Base-by-base conservation (phyloP, 2,888 invertebrate species). In the Hydriomena furcata region DNA sequence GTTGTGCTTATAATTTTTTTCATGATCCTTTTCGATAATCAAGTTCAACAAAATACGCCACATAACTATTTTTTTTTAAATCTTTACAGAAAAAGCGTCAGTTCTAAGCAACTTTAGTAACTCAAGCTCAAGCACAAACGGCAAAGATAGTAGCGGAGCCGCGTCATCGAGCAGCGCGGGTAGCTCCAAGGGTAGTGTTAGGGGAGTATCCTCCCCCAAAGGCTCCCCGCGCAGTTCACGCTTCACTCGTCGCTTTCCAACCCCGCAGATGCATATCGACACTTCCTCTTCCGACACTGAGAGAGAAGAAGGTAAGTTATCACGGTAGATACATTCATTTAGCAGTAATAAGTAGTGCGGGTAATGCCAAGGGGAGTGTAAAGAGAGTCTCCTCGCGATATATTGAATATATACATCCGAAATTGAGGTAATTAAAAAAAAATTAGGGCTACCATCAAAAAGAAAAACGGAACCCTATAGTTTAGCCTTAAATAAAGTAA, bases 221-320 rank as follows among this genome's bases (percentile, higher is more conserved):
- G 60, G 85, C 67, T 58, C 67, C 11, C 66, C 57, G 41, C 71
- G 75, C 80, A 60, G 82, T 79, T 62, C 77, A 77, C 88, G 82
- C 46, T 80, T 86, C 50, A 78, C 83, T 12, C 64, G 48, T 52
- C 54, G 28, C 43, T 27, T 41, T 23, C 32, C 52, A 3, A 56
- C 37, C 43, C 5, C 60, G 13, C 55, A 44, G 24, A 50, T 50
- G 35, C 37, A 54, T 5, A 40, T 41, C 71, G 46, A 79, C 82
- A 91, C 92, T 12, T 92, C 92, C 58, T 91, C 92, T 12, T 93
- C 92, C 0, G 93, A 93, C 62, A 92, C 92, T 5, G 93, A 93
- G 52, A 82, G 88, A 42, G 93, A 91, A 58, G 91, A 91, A 71
- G 90, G 89, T 90, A 54, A 32, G 17, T 8, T 27, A 27, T 28